Conservation (phyloP, 2,113 vertebrate species). For the Ariopsis seemanni region DNA sequence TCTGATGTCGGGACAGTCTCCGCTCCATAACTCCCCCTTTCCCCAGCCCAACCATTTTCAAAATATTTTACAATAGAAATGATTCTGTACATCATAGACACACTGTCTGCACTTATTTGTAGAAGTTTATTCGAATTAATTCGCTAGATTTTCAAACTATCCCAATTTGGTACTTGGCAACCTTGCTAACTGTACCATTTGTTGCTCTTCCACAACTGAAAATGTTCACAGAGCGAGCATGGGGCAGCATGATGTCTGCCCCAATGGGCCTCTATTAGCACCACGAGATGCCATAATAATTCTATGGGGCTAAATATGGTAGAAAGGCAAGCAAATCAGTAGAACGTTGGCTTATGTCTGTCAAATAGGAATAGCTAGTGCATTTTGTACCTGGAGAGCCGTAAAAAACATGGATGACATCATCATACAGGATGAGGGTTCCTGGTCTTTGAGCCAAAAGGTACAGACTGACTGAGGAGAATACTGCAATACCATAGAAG, state of each 20-base stretch:
- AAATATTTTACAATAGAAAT: neutral
- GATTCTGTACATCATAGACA: neutral
- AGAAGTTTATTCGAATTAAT: neutral
- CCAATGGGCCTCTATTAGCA: neutral
- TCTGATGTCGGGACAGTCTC: neutral
- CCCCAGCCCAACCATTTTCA: neutral
- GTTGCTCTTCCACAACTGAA: neutral
- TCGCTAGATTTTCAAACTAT: neutral
- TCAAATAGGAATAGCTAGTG: neutral
- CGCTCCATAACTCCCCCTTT: neutral
- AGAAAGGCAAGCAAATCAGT: neutral
- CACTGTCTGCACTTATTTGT: neutral
- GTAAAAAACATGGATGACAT: constrained; percentile 88
- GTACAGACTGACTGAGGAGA: constrained; percentile 90
- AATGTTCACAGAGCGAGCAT: neutral
- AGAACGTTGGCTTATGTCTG: neutral
- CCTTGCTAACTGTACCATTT: neutral
- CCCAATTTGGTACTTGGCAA: neutral
- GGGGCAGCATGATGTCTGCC: neutral
- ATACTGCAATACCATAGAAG: constrained; percentile 73
- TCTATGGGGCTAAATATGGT: neutral
- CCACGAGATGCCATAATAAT: neutral
- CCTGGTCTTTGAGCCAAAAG: constrained; percentile 87
- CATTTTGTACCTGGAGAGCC: constrained; percentile 86
- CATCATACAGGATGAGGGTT: constrained; percentile 93